Percentiles rank a stretch among this genome's conserved stretches.
phyloP scores from a whole-genome alignment of 1,140 invertebrate genomes.

The Drosophila carrolli region DNA sequence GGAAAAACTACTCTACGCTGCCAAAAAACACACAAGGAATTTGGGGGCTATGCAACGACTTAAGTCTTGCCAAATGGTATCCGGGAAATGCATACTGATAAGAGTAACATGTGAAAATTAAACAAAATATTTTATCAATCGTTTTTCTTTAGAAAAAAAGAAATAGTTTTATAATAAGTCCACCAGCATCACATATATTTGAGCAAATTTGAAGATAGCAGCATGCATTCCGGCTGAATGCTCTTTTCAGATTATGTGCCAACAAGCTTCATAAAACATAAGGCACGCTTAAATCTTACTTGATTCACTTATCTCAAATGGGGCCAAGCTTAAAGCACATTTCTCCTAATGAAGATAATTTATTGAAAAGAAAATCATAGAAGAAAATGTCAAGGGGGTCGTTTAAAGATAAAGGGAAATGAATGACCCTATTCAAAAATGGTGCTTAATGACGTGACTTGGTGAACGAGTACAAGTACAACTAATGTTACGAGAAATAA shows the following conservation, averaged over 20 bases:
- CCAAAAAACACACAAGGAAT: neutral
- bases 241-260: neutral
- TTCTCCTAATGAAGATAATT: neutral
- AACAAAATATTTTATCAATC: neutral
- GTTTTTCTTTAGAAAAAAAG: neutral
- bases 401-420: neutral
- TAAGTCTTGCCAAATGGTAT: slow-evolving; percentile 3
- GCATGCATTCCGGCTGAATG: neutral
- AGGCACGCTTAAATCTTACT: neutral
- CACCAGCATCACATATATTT: neutral
- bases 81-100: neutral
- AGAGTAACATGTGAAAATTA: no score
- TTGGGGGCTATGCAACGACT: no score
- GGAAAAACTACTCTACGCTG: neutral
- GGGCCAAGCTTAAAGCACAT: neutral
- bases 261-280: neutral
- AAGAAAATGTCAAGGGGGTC: slow-evolving; percentile 3
- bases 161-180: neutral
- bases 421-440: neutral
- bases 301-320: slow-evolving; percentile 2
- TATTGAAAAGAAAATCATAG: neutral
- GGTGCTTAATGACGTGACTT: neutral
- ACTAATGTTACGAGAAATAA: no score
- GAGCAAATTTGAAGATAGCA: neutral
- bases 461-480: no score